Base-by-base conservation (phyloP, 2,797 vertebrate species). In the Ciconia nigra region DNA sequence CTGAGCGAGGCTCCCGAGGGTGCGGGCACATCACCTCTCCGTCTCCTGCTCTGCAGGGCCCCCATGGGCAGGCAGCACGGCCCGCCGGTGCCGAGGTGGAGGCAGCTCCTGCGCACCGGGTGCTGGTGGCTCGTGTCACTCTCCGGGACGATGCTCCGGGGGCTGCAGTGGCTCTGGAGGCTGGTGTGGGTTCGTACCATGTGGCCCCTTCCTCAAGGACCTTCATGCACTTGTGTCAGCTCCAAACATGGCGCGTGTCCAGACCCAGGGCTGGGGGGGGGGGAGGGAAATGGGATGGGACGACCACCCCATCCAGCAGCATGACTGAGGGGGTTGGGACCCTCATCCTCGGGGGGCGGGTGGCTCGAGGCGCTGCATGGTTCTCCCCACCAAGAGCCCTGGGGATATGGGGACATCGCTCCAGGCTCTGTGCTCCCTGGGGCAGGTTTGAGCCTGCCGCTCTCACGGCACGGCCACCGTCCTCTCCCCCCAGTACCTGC, bases 181-280 rank as follows among this genome's bases (percentile, higher is more conserved):
- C 77, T 97, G 46, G 3, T 1, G 0, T 96, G 96, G 96, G 95
- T 96, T 1, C 2, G 95, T 96, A 89, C 62, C 5, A 0, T 3
- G 0, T 11, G 9, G 25, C 0, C 18, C n/a, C n/a, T 33, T 63
- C 31, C 63, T 42, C 25, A 1, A 4, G n/a, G 7, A 12, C 19
- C 8, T 8, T 29, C 37, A 1, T 1, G 0, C 15, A 2, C 4
- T 29, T 2, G 10, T 18, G 49, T 9, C 0, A 2, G 67, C 37
- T 37, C 25, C 47, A 10, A 15, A 29, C 0, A 2, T 5, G 6
- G 11, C 2, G 0, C 0, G 1, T 6, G 31, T 15, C 46, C 46
- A 6, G 31, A 14, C 3, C 18, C 19, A 7, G 54, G 37, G 8
- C 5, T 0, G 0, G 39, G 8, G 49, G 24, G 25, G 10, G 41